Conservation (phyloP, 2,113 vertebrate species). For the Australoheros scitulus region DNA sequence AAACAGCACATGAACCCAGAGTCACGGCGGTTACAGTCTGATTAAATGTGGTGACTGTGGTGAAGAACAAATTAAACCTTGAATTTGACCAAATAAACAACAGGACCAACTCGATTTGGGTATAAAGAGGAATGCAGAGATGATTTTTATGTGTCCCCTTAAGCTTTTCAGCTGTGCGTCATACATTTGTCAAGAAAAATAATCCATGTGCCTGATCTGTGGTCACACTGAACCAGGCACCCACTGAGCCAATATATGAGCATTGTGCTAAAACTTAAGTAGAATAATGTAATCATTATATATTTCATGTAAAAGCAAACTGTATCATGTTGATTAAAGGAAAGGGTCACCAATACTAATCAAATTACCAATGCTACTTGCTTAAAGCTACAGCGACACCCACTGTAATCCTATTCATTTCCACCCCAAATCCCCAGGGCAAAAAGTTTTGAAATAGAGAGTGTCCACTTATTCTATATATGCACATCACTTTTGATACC, state of each 20-base stretch:
- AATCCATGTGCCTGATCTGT: conserved; percentile 40
- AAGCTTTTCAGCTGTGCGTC: conserved; percentile 54
- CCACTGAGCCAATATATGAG: conserved; percentile 58
- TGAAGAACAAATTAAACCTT: conserved; percentile 55
- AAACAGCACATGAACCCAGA: conserved; percentile 48
- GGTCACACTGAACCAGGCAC: conserved; percentile 54
- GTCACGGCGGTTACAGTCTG: conserved; percentile 48
- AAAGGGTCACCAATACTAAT: no score
- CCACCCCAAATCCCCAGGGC: no score
- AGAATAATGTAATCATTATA: neutral
- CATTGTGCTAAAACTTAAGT: conserved; percentile 25
- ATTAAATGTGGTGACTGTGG: conserved; percentile 56
- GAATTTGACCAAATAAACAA: conserved; percentile 35
- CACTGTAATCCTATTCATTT: no score
- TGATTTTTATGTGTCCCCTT: conserved; percentile 37
- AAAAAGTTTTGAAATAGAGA: no score
- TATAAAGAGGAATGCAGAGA: conserved; percentile 25
- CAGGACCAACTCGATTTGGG: conserved; percentile 8
- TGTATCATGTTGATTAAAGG: no score
- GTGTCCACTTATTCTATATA: no score
- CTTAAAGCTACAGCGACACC: no score
- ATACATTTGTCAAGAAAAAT: conserved; percentile 8
- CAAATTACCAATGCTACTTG: no score
- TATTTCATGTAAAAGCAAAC: no score
- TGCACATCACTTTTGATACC: no score